Conservation (phyloP, 1,140 invertebrate species). For the Heliothis virescens region DNA sequence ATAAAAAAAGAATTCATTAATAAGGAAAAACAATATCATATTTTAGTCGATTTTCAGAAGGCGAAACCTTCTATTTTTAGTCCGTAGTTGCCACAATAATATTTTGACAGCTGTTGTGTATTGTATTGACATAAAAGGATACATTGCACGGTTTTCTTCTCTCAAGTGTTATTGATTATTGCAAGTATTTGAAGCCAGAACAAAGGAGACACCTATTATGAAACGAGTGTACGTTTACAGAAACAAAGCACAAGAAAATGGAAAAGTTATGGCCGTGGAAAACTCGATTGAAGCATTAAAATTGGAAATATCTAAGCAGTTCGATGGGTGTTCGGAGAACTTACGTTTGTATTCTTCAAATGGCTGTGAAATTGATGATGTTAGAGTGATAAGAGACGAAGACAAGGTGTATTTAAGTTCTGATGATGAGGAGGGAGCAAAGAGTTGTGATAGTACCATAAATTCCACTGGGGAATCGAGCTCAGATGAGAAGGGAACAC, state of each 20-base stretch:
- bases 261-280: constrained; percentile 78
- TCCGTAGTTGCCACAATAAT: neutral
- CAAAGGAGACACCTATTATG: constrained; percentile 62
- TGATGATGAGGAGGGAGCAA: constrained; percentile 46
- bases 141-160: neutral
- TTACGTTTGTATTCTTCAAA: constrained; percentile 68
- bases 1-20: too few species aligned
- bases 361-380: constrained; percentile 76
- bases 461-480: constrained; percentile 53
- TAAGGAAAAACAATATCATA: too few species aligned
- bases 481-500: constrained; percentile 47
- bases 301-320: constrained; percentile 61
- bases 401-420: constrained; percentile 73
- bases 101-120: constrained; percentile 32
- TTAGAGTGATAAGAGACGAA: constrained; percentile 75
- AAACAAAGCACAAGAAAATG: constrained; percentile 70
- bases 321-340: constrained; percentile 61
- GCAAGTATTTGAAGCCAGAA: constrained; percentile 16
- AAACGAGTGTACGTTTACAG: constrained; percentile 74
- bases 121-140: constrained; percentile 4
- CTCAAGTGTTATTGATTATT: constrained; percentile 27
- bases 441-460: constrained; percentile 58
- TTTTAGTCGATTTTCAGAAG: constrained; percentile 13
- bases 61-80: neutral
- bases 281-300: constrained; percentile 75